These are phyloP conservation scores for Lamellibrachia luymesi DNA, from an alignment of 1,140 invertebrate genomes.

Conservation along the genomic window DNA sequence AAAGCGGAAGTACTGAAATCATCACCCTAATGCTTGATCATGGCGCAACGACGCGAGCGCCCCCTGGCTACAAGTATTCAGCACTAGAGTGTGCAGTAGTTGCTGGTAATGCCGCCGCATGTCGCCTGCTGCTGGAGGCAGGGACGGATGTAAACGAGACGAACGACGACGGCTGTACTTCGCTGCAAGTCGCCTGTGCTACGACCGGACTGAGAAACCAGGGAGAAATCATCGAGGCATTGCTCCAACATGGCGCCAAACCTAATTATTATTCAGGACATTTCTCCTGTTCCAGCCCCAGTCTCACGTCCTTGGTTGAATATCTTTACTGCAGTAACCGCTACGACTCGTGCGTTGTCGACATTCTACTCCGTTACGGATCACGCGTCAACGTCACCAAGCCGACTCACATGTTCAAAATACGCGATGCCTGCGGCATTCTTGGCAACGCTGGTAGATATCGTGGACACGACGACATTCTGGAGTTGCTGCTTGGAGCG, in stretches of 20 bases:
- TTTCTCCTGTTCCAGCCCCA: slow-evolving; percentile 46
- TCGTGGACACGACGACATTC: slow-evolving; percentile 17
- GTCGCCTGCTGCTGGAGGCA: slow-evolving; percentile 56
- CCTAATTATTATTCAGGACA: slow-evolving; percentile 73
- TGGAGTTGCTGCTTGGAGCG: slow-evolving; percentile 12
- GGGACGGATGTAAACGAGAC: slow-evolving; percentile 66
- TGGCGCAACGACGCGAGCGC: slow-evolving; percentile 58
- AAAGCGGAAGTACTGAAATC: slow-evolving; percentile 38
- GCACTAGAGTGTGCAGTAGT: slow-evolving; percentile 81
- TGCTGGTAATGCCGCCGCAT: slow-evolving; percentile 61
- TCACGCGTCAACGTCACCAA: slow-evolving; percentile 19
- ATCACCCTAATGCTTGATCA: neutral
- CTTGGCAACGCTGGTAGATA: slow-evolving; percentile 15
- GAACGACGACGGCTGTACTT: slow-evolving; percentile 73
- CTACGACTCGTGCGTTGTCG: slow-evolving; percentile 68
- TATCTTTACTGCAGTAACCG: slow-evolving; percentile 76
- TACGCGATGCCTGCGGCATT: slow-evolving; percentile 16
- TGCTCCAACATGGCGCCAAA: slow-evolving; percentile 74
- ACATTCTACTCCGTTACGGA: slow-evolving; percentile 75
- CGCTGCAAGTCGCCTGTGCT: slow-evolving; percentile 82
- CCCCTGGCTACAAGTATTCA: slow-evolving; percentile 73
- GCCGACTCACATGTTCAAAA: slow-evolving; percentile 19
- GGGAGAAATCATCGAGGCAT: slow-evolving; percentile 63
- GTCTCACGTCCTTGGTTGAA: slow-evolving; percentile 73
- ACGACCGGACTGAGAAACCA: slow-evolving; percentile 72